These are phyloP conservation scores for Bos indicus DNA, from an alignment of 2,113 vertebrate species.

Conservation along the genomic window DNA sequence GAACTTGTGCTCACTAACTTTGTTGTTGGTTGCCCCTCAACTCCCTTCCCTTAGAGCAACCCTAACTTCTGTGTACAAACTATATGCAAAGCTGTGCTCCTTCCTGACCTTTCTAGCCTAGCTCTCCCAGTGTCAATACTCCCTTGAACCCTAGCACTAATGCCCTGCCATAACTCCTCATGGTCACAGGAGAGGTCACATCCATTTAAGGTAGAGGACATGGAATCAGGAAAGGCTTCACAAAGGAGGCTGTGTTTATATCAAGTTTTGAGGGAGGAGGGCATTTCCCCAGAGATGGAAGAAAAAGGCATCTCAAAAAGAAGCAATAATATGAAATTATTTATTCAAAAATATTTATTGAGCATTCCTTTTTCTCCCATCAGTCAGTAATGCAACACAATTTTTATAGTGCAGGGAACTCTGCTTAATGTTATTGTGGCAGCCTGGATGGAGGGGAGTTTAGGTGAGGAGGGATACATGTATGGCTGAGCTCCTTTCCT, in stretches of 20 bases:
- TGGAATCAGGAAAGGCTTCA: not conserved
- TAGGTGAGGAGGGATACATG: not conserved
- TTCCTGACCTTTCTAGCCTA: conserved; percentile 18
- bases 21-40: not conserved
- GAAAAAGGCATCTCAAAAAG: not conserved
- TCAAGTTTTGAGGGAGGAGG: not conserved
- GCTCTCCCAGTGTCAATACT: not conserved
- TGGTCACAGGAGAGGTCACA: not conserved
- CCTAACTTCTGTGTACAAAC: not conserved
- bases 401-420: not conserved
- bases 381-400: not conserved
- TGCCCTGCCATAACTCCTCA: not conserved
- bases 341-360: conserved; percentile 5
- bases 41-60: not conserved
- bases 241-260: not conserved
- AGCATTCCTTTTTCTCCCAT: not conserved
- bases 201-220: not conserved
- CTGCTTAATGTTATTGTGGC: not conserved
- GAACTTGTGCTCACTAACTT: not conserved
- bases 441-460: not conserved
- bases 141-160: not conserved
- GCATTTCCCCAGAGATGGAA: not conserved
- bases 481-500: not conserved
- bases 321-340: not conserved
- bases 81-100: not conserved